phyloP scores from a whole-genome alignment of 2,888 invertebrate genomes.

The Crepidodera aurea region DNA sequence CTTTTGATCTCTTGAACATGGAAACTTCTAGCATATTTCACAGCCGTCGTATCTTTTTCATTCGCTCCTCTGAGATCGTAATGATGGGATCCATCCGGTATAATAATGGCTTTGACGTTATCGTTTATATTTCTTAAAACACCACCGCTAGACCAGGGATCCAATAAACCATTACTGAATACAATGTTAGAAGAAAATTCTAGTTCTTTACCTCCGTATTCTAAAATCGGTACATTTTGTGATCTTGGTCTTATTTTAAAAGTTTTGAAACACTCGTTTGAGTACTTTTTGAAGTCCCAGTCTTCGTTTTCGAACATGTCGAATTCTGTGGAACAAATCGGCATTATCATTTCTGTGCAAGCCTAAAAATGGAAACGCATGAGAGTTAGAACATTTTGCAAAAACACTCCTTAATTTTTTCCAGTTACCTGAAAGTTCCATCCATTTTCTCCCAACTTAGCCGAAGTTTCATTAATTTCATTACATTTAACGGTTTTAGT shows the following conservation, averaged over 20 bases:
- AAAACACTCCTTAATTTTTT: background rate
- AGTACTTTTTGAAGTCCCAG: constrained; percentile 77
- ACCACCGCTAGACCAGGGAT: constrained; percentile 90
- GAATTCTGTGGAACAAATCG: constrained; percentile 75
- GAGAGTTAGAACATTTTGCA: background rate
- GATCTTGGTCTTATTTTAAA: constrained; percentile 70
- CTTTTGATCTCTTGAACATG: constrained; percentile 69
- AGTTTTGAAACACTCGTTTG: constrained; percentile 72
- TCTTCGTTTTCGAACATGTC: constrained; percentile 84
- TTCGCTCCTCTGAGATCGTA: constrained; percentile 77
- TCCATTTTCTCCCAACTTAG: constrained; percentile 71
- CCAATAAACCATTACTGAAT: constrained; percentile 85
- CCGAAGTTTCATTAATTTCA: constrained; percentile 66
- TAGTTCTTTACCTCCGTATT: constrained; percentile 84
- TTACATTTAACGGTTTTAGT: constrained; percentile 77
- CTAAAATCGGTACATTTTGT: constrained; percentile 69
- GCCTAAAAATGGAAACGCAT: constrained; percentile 65
- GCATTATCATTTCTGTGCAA: constrained; percentile 98
- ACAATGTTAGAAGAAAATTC: constrained; percentile 74
- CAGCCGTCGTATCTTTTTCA: constrained; percentile 71
- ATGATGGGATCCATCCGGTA: constrained; percentile 87
- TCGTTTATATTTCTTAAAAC: constrained; percentile 74
- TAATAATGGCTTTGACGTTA: constrained; percentile 73
- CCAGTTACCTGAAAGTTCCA: constrained; percentile 84
- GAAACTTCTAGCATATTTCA: constrained; percentile 68